Base-by-base conservation (phyloP, 2,888 invertebrate species). In the Ptycholaimellus sp. region DNA sequence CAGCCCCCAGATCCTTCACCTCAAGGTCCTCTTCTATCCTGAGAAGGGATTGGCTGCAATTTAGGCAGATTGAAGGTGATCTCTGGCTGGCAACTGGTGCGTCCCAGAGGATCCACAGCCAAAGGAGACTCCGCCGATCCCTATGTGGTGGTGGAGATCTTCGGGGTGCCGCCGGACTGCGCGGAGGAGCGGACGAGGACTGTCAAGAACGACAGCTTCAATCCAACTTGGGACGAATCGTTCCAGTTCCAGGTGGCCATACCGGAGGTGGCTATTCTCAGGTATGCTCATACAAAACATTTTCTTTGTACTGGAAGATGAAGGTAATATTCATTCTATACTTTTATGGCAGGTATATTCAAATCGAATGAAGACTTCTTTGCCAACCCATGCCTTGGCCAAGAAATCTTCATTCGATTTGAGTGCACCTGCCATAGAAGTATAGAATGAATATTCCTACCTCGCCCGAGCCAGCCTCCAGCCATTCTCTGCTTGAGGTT, bases 161-260 rank as follows among this genome's bases (percentile, higher is more conserved):
- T 48, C 30, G 68, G 68, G 27, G 62, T 68, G 33, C 66, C 68
- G 18, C 61, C 63, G 28, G 69, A 69, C 47, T 69, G 68, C 54
- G 65, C 66, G 39, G 69, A 68, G 49, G 65, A 64, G 40, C 56
- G 67, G 42, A 69, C 69, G 2, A 63, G 65, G 46, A 69, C 69
- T 11, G 63, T 69, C 14, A 60, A 64, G 27, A 68, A 68, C 49
- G 67, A 69, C 54, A 67, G 67, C 39, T 61, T 65, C 48, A 68
- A 67, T 49, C 69, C 69, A 9, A 61, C 67, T 29, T 70, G 69
- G 57, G 69, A 70, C 50, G 70, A 70, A 47, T 67, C 64, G 46
- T 68, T 71, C 52, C 67, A 69, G 52, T 70, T 70, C 52, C 64
- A 64, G 49, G 60, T 70, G 37, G 6, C n/a, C n/a, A n/a, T n/a